Evolutionary conservation across 37 sponge, comb jelly and placozoan genomes (phyloP), one percentile per base, ranked within the genome.

Genomic region (Tethya wilhelma): DNA sequence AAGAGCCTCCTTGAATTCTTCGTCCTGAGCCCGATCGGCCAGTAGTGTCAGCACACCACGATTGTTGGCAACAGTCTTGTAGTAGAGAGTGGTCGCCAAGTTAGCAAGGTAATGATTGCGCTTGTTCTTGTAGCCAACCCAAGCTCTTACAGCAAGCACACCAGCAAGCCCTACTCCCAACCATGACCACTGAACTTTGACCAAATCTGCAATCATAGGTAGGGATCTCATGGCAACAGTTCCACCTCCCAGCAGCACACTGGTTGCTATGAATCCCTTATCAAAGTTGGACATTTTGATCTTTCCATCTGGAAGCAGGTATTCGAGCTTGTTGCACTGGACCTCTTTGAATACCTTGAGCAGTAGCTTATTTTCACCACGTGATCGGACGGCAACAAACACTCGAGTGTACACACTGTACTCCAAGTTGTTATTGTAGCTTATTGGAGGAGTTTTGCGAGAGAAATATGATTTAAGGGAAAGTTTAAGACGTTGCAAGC

Each of bases 321-420:
- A 53, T 73, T 95, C 88, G 55, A 97, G 76, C 46, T 88, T 72
- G 36, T 69, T 38, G 25, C 80, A 80, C 0, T 84, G 90, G 0
- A 92, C 88, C 11, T 94, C 93, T 59, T 92, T 94, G 88, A 93
- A 96, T 2, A 86, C 69, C 43, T 96, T 93, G 45, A 93, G 63
- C 8, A 69, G 65, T 2, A 95, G 73, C 60, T 89, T 89, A 45
- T 82, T 82, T 34, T 74, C 81, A 17, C 46, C 56, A 55, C 80
- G 84, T 19, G 77, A 78, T 25, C 98, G 81, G 20, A 95, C 83
- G 17, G 86, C 88, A 1, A 92, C 69, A 79, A 94, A 91, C 26
- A 97, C 95, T 31, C 93, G 46, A 2, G 78, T 91, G 85, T 67
- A 91, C 34, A 80, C 39, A 5, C 69, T 31, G 8, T 43, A 29